Percentiles rank a stretch among this genome's conserved stretches.
Conservation (phyloP, 1,140 invertebrate genomes). For the Microvelia longipes region DNA sequence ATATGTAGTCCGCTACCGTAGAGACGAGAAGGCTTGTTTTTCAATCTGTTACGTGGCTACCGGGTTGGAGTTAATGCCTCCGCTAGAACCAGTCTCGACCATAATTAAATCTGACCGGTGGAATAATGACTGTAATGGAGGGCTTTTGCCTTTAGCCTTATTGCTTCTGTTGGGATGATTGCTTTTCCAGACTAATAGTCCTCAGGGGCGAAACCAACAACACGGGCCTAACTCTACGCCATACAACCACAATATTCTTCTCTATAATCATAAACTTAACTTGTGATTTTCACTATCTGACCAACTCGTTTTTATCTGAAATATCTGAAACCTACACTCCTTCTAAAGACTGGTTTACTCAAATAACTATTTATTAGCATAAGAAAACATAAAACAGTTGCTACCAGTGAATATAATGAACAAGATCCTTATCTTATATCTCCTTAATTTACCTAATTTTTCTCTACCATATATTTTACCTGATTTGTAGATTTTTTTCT, state of each 20-base stretch:
- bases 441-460: no score
- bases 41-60: not conserved
- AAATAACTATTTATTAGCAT: no score
- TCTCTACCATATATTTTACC: no score
- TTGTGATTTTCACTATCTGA: no score
- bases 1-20: not conserved
- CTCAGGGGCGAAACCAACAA: not conserved
- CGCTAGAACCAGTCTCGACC: not conserved
- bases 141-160: not conserved
- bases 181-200: not conserved
- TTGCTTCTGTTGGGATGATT: not conserved
- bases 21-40: not conserved
- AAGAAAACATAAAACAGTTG: no score
- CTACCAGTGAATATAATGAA: no score
- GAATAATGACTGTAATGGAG: not conserved
- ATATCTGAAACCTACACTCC: no score
- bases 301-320: no score
- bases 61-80: not conserved
- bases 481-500: no score
- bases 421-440: no score
- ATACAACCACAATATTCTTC: not conserved
- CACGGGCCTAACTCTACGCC: not conserved
- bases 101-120: not conserved
- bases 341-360: no score
- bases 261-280: no score